Percentiles rank a stretch among this genome's conserved stretches.
Conservation (phyloP, 92 coral and sea anemone genomes). For the Scolanthus callimorphus region DNA sequence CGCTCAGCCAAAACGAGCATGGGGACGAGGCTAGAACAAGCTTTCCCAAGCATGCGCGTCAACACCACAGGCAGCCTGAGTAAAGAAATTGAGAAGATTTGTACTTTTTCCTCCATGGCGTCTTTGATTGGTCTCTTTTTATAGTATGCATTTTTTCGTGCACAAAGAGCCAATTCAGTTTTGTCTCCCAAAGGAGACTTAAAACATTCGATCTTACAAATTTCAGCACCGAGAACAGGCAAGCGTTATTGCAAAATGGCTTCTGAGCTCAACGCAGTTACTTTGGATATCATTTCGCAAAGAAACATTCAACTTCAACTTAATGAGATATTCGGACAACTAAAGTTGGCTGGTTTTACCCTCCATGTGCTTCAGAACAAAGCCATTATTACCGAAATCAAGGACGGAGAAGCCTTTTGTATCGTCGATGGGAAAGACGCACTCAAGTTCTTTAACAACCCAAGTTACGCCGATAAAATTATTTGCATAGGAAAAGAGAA, state of each 20-base stretch:
- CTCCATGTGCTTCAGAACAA: conserved; percentile 85
- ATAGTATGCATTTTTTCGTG: not conserved
- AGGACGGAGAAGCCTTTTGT: conserved; percentile 47
- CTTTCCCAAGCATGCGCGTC: too few species aligned
- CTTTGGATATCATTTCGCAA: conserved; percentile 3
- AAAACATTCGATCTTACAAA: too few species aligned
- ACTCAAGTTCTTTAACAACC: conserved; percentile 80
- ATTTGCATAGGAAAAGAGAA: conserved; percentile 67
- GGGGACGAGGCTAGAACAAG: too few species aligned
- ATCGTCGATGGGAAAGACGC: conserved; percentile 91
- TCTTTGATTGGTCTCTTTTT: too few species aligned
- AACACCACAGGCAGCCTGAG: too few species aligned
- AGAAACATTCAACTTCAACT: conserved; percentile 23
- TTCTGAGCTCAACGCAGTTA: not conserved
- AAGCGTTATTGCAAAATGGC: not conserved
- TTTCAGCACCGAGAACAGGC: too few species aligned
- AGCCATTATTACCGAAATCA: conserved; percentile 60
- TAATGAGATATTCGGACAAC: conserved; percentile 13
- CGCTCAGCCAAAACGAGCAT: not conserved
- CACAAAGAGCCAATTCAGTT: too few species aligned
- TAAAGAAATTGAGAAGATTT: too few species aligned
- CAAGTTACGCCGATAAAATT: conserved; percentile 84
- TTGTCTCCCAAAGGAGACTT: too few species aligned
- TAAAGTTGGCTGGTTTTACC: conserved; percentile 50
- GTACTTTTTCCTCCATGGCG: too few species aligned